These are phyloP conservation scores for Podabrus alpinus DNA, from an alignment of 2,888 invertebrate genomes.

Conservation along the genomic window DNA sequence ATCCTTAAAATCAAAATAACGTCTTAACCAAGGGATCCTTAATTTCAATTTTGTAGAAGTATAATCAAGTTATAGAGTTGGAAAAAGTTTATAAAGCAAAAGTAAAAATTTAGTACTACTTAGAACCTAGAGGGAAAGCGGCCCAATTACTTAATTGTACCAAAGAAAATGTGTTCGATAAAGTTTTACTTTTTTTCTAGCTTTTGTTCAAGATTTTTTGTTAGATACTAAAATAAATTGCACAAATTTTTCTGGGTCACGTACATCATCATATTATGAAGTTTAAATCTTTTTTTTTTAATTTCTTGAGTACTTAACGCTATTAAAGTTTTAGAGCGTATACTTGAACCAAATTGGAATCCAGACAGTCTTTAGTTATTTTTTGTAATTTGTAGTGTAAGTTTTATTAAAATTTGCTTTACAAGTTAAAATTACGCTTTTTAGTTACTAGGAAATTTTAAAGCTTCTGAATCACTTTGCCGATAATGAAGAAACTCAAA, in stretches of 20 bases:
- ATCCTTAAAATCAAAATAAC: neutral
- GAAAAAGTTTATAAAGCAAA: neutral
- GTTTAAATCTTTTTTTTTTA: conserved; percentile 8
- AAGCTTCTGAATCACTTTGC: neutral
- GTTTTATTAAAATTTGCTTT: neutral
- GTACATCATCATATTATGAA: conserved; percentile 6
- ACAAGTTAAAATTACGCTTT: neutral
- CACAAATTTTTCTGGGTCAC: conserved; percentile 15
- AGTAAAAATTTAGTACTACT: neutral
- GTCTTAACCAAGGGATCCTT: neutral
- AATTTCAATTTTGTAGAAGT: neutral
- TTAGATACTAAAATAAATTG: conserved; percentile 13
- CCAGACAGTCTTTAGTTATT: neutral
- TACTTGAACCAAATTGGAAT: neutral
- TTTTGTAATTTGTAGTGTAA: neutral
- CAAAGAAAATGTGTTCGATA: conserved; percentile 12
- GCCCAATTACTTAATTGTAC: conserved; percentile 17
- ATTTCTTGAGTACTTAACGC: neutral
- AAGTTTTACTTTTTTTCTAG: conserved; percentile 7
- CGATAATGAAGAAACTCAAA: conserved; percentile 11
- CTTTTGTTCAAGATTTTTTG: neutral
- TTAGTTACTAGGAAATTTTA: neutral
- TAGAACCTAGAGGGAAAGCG: neutral
- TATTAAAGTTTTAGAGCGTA: neutral
- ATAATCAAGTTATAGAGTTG: neutral